Evolutionary conservation across 1,140 invertebrate species (phyloP), one percentile per base, ranked within the genome.

Genomic region (Heliothis subflexa): DNA sequence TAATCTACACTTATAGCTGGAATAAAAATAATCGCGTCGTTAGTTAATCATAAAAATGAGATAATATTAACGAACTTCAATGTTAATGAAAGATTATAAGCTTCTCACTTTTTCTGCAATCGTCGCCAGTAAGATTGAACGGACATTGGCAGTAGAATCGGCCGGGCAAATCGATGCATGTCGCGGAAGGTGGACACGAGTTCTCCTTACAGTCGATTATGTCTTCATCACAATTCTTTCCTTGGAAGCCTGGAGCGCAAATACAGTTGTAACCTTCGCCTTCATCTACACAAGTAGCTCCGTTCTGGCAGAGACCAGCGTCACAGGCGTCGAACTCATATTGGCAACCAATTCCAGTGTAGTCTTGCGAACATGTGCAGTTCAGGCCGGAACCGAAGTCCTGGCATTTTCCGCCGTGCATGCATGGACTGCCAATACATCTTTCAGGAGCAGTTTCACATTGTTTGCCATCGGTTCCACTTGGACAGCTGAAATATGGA

Each of bases 71-170:
- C 40, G 33, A 70, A 25, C 45, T 18, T 16, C n/a, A 64, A 16
- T 25, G 2, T 25, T 1, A 5, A 47, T 10, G 14, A 47, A 47
- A 11, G 57, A 2, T 10, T 10, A 16, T 33, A 21, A 64, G 40
- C 14, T 18, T 54, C 95, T 95, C 96, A 97, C 98, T 97, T 96
- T 99, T 99, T 91, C 99, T 96, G 85, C 99, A 99, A 87, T 99
- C 98, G 90, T 99, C 98, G 54, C 99, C 98, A 72, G 99, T 99
- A 80, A 99, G 95, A 89, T 99, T 99, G 93, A 99, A 99, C 47
- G 98, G 98, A 96, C 98, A 99, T 91, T 98, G 98, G 87, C 99
- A 99, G 89, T 98, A 98, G 95, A 99, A 99, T 88, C 97, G 97
- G 83, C 97, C 97, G 59, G 98, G 98, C 16, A 99, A 95, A 95